phyloP scores from a whole-genome alignment of 2,113 vertebrate genomes.

The Aspiorhynchus laticeps region DNA sequence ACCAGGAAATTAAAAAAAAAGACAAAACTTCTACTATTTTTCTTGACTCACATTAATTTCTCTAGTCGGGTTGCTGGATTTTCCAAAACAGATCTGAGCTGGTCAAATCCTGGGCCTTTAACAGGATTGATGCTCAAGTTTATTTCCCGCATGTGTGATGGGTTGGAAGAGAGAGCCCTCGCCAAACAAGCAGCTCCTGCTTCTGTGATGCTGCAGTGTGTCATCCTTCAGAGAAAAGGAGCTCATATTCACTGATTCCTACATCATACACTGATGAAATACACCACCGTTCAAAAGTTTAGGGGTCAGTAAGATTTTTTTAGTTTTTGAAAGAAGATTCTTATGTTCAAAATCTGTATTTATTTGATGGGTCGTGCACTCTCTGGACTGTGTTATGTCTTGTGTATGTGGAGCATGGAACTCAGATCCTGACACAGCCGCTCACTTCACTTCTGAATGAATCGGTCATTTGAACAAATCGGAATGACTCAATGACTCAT shows the following conservation, averaged over 20 bases:
- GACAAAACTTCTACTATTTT: no score
- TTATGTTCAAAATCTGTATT: no score
- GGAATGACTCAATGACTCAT: no score
- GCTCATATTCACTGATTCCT: neutral
- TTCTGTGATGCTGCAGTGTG: constrained; percentile 16
- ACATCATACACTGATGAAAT: neutral
- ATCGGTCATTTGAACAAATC: no score
- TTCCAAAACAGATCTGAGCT: constrained; percentile 8
- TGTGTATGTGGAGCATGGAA: no score
- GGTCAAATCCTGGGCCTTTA: constrained; percentile 16
- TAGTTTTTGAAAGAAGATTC: no score
- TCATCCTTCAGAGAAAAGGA: constrained; percentile 10
- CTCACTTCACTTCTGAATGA: no score
- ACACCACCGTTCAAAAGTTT: neutral
- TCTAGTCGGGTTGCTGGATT: constrained; percentile 17
- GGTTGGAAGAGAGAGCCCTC: neutral
- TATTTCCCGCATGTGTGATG: constrained; percentile 19
- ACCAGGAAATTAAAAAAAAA: no score
- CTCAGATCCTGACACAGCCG: no score
- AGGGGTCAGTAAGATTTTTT: no score
- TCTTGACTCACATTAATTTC: neutral
- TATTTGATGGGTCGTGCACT: no score
- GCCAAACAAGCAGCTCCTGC: constrained; percentile 23
- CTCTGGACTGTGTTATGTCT: no score
- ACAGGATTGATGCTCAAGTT: constrained; percentile 31